Evolutionary conservation across 2,113 vertebrate genomes (phyloP).

Genomic region (Tautogolabrus adspersus): DNA sequence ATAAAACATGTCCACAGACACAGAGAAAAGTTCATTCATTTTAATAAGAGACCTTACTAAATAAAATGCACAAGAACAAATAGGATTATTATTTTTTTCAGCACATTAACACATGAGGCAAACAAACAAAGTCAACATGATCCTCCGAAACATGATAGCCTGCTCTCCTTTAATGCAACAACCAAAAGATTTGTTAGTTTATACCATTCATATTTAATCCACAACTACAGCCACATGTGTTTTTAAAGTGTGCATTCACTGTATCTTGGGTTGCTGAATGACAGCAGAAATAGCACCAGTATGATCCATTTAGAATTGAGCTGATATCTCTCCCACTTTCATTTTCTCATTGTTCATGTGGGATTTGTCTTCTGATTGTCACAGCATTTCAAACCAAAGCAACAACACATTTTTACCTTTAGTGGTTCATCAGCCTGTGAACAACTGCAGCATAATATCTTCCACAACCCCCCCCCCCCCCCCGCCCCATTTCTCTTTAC

Average conservation of each 20-base stretch:
- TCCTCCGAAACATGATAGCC: conserved; percentile 16
- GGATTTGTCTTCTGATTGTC: conserved; percentile 3
- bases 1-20: neutral
- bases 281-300: conserved; percentile 60
- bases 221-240: neutral
- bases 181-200: neutral
- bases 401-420: neutral
- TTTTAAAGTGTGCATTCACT: conserved; percentile 13
- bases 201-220: neutral
- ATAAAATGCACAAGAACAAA: conserved; percentile 32
- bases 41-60: conserved; percentile 16
- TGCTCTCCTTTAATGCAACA: conserved; percentile 16
- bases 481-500: neutral
- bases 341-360: neutral
- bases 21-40: conserved; percentile 4
- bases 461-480: neutral
- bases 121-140: conserved; percentile 11
- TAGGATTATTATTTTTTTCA: conserved; percentile 13
- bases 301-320: conserved; percentile 7
- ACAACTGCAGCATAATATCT: neutral
- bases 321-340: neutral
- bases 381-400: neutral
- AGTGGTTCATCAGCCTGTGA: neutral
- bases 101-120: conserved; percentile 9
- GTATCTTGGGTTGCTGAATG: conserved; percentile 1